These are phyloP conservation scores for Pituophis catenifer DNA, from an alignment of 2,113 vertebrate species.

Conservation along the genomic window DNA sequence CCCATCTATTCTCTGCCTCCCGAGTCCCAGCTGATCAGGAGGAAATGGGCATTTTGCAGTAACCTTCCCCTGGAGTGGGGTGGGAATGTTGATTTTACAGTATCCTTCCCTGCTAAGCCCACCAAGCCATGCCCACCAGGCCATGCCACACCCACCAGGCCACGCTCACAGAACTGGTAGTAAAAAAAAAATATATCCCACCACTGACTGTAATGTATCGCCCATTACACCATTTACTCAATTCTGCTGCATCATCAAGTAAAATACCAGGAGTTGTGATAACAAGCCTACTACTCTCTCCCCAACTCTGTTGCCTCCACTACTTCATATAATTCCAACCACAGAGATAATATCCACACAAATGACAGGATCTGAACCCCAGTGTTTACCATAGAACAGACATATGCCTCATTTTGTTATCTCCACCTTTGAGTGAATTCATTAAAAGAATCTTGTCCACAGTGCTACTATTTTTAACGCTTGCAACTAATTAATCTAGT, in stretches of 20 bases:
- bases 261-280: not conserved
- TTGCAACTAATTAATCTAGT: constrained; percentile 57
- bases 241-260: not conserved
- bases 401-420: not conserved
- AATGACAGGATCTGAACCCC: not conserved
- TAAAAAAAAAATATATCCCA: no score
- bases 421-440: not conserved
- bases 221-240: not conserved
- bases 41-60: no score
- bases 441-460: not conserved
- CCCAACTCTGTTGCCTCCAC: not conserved
- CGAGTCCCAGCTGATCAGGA: no score
- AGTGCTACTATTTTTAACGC: constrained; percentile 22
- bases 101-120: no score
- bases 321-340: not conserved
- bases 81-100: no score
- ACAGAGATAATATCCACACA: not conserved
- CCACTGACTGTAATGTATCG: not conserved
- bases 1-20: no score
- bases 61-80: no score
- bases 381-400: not conserved
- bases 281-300: not conserved
- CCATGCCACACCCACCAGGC: no score
- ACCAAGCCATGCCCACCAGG: no score
- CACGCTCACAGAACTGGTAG: no score